Percentiles rank a stretch among this genome's conserved stretches.
These are phyloP conservation scores for Otus sunia DNA, from an alignment of 2,113 vertebrate genomes.

Conservation along the genomic window DNA sequence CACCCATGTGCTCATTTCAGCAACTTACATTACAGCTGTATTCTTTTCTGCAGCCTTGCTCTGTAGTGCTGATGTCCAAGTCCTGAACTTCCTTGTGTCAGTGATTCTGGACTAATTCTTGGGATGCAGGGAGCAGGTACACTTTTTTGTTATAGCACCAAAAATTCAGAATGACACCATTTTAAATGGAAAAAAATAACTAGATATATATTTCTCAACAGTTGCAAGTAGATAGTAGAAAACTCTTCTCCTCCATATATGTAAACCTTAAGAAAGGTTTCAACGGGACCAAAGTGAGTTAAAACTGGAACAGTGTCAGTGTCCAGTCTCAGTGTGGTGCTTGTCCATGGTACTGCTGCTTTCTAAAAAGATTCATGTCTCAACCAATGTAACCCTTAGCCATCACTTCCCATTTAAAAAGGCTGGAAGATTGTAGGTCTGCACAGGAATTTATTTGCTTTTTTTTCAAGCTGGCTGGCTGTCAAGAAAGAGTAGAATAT, in stretches of 20 bases:
- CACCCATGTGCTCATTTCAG: background rate
- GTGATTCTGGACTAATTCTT: background rate
- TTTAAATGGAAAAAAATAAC: background rate
- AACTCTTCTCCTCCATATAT: background rate
- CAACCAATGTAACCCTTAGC: background rate
- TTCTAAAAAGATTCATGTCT: background rate
- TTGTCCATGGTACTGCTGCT: background rate
- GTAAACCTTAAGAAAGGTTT: background rate
- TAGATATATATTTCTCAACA: background rate
- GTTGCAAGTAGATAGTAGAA: background rate
- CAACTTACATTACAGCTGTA: background rate
- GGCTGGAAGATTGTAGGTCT: background rate
- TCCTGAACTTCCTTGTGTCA: background rate
- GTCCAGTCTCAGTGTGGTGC: background rate
- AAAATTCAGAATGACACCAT: background rate
- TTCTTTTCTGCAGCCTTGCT: background rate
- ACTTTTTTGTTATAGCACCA: background rate
- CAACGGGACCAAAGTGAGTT: background rate
- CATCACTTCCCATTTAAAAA: background rate
- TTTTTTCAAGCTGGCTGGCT: background rate
- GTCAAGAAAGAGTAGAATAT: background rate
- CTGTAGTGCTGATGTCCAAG: background rate
- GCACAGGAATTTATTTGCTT: background rate
- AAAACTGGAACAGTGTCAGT: background rate
- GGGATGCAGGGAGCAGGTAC: background rate